These are phyloP conservation scores for Salvelinus sp. DNA, from an alignment of 2,113 vertebrate genomes.

Conservation along the genomic window DNA sequence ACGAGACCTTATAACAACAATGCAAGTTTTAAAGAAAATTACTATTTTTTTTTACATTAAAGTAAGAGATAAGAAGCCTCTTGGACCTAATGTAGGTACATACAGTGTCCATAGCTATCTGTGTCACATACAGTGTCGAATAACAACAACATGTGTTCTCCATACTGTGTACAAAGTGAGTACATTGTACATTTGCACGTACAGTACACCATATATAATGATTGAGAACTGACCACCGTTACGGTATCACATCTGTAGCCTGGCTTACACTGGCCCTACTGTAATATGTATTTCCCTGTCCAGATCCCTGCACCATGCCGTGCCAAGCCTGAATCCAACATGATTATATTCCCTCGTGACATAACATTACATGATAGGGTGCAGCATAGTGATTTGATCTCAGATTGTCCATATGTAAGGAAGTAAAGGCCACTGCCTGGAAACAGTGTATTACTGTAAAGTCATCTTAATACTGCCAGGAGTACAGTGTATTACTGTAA, in stretches of 20 bases:
- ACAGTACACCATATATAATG: not conserved
- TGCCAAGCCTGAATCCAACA: conserved; percentile 17
- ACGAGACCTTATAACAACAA: no score
- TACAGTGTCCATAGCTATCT: no score
- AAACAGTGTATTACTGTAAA: not conserved
- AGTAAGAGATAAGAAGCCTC: no score
- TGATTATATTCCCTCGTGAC: not conserved
- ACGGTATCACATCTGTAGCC: no score
- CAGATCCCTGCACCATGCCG: not conserved
- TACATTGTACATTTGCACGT: not conserved
- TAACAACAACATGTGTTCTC: not conserved
- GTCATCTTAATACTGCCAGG: no score
- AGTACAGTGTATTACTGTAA: no score
- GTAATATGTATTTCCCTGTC: conserved; percentile 26
- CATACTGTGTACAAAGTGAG: not conserved
- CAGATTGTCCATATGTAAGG: conserved; percentile 55
- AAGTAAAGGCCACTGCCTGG: not conserved
- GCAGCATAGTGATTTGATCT: conserved; percentile 42
- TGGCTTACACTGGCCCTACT: no score
- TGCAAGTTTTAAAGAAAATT: no score
- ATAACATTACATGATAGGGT: conserved; percentile 15
- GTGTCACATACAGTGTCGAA: no score
- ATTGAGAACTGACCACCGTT: no score
- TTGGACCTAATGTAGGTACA: no score
- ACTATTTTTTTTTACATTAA: no score